These are phyloP conservation scores for Carcina quercana DNA, from an alignment of 2,888 invertebrate genomes.

Conservation along the genomic window DNA sequence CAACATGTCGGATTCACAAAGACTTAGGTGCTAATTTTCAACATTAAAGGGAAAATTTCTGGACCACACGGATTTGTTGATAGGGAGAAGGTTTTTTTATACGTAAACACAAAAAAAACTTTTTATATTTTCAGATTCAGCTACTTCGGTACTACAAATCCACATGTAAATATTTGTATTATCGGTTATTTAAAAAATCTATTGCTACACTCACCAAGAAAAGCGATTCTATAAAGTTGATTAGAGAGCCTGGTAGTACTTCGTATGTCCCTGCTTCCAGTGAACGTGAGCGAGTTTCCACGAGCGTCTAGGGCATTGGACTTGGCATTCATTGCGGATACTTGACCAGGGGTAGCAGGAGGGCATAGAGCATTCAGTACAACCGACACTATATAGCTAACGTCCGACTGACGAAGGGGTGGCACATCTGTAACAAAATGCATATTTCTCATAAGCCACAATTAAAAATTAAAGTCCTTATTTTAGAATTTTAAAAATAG, in stretches of 20 bases:
- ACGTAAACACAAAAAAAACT: no score
- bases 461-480: no score
- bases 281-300: slow-evolving; percentile 87
- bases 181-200: background rate
- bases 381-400: slow-evolving; percentile 91
- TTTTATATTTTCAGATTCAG: no score
- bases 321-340: slow-evolving; percentile 83
- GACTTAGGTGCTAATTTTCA: no score
- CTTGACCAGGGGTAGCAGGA: slow-evolving; percentile 78
- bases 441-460: background rate
- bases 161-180: no score
- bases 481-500: no score
- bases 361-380: slow-evolving; percentile 88
- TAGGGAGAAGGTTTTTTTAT: no score
- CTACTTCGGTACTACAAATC: no score
- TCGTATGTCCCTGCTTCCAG: slow-evolving; percentile 85
- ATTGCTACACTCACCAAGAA: slow-evolving; percentile 72
- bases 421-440: slow-evolving; percentile 83
- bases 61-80: no score
- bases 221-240: slow-evolving; percentile 88
- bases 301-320: slow-evolving; percentile 80
- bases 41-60: no score
- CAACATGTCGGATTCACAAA: no score
- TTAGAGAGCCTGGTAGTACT: slow-evolving; percentile 84
- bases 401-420: slow-evolving; percentile 90